Conservation (phyloP, 1,140 invertebrate species). For the Lutraria rhynchaena region DNA sequence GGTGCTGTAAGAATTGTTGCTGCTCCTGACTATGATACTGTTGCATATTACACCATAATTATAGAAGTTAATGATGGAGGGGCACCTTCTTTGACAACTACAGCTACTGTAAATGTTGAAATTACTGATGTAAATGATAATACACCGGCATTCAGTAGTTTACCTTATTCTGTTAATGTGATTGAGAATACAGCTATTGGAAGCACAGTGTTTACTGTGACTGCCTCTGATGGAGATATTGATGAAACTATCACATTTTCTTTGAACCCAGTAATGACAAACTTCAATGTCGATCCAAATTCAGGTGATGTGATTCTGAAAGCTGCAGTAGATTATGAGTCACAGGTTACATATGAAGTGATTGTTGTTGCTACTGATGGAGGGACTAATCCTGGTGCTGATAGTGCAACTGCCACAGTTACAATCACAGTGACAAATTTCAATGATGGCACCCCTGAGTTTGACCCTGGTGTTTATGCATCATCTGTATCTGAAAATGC, state of each 20-base stretch:
- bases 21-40: conserved; percentile 63
- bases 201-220: conserved; percentile 51
- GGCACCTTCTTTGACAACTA: conserved; percentile 88
- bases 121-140: conserved; percentile 96
- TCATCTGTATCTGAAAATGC: conserved; percentile 61
- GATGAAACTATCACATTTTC: conserved; percentile 58
- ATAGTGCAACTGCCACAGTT: conserved; percentile 59
- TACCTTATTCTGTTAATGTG: conserved; percentile 51
- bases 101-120: conserved; percentile 87
- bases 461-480: conserved; percentile 55
- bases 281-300: conserved; percentile 66
- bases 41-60: conserved; percentile 88
- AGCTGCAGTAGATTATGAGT: conserved; percentile 65
- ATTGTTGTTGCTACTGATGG: conserved; percentile 63
- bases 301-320: conserved; percentile 57
- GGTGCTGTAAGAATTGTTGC: conserved; percentile 38
- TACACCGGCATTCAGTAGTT: conserved; percentile 86
- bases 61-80: conserved; percentile 94
- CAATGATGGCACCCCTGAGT: conserved; percentile 70
- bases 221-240: conserved; percentile 63
- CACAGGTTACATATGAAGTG: conserved; percentile 55
- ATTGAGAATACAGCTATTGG: conserved; percentile 63
- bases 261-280: conserved; percentile 43
- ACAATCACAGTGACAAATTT: conserved; percentile 67
- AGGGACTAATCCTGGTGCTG: conserved; percentile 51